Evolutionary conservation across 2,888 invertebrate genomes (phyloP).

Genomic region (Andrena trimmerana): DNA sequence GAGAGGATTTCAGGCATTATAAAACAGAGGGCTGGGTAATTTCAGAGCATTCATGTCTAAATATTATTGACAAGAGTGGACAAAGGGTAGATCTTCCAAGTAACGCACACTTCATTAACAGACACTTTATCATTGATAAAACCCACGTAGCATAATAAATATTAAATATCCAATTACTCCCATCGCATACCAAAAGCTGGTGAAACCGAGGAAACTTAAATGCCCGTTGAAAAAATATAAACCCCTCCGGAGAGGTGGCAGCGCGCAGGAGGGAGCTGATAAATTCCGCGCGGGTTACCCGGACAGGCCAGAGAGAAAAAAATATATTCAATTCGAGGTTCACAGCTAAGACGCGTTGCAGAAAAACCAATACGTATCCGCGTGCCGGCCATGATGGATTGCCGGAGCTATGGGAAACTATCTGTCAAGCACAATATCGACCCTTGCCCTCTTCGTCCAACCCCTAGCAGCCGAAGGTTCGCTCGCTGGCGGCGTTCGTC

Average conservation of each 20-base stretch:
- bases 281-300: constrained; percentile 65
- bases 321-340: constrained; percentile 80
- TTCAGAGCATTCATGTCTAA: too few species aligned
- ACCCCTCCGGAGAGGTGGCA: background rate
- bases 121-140: too few species aligned
- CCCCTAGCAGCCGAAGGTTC: constrained; percentile 77
- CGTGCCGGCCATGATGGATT: constrained; percentile 85
- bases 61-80: too few species aligned
- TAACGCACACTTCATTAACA: too few species aligned
- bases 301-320: constrained; percentile 38
- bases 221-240: constrained; percentile 5
- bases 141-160: background rate
- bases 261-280: constrained; percentile 40
- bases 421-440: constrained; percentile 85
- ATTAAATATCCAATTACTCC: background rate
- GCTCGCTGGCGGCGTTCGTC: constrained; percentile 68
- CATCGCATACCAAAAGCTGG: background rate
- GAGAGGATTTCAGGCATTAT: too few species aligned
- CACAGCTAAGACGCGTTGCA: constrained; percentile 80
- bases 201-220: background rate
- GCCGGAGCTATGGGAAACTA: constrained; percentile 84
- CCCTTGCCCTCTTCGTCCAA: constrained; percentile 83
- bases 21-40: too few species aligned
- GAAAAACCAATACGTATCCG: constrained; percentile 84
- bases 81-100: too few species aligned